Evolutionary conservation across 2,113 vertebrate species (phyloP), one percentile per base, ranked within the genome.

Genomic region (Rhinolophus ferrumequinum): DNA sequence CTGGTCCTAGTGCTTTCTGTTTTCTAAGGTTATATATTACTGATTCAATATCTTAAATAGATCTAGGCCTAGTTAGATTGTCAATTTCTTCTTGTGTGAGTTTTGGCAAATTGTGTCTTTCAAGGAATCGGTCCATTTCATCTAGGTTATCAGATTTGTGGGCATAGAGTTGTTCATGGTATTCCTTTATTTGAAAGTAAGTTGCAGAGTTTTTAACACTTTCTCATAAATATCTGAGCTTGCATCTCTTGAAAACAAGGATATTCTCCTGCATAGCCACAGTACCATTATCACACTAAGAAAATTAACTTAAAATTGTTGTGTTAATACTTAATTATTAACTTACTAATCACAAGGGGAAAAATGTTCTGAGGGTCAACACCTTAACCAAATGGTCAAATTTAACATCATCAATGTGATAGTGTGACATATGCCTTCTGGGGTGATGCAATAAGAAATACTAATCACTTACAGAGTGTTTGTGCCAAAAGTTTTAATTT

Each of bases 151-250:
- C 70, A 90, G 15, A 62, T 90, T 62, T 77, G 22, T 70, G 81
- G 26, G 26, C 72, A 69, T 62, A 50, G 38, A 70, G 38, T 95
- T 91, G 41, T 38, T 95, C 21, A 64, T 69, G 47, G 33, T 85
- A 47, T 73, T 89, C 47, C n/a, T 82, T 62, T 84, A 79, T 69
- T 70, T 90, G 52, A 85, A 88, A 83, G 54, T 58, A 90, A 90
- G 12, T 58, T 91, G 19, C 76, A 93, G 54, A 70, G 18, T 82
- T 95, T 66, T 93, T 82, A n/a, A 76, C 8, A 50, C 13, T 54
- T 93, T 52, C 28, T 67, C 38, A 77, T 95, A 73, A 76, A 50
- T 90, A 94, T 79, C 21, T 90, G 64, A 96, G 18, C 54, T 86
- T 96, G 21, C 28, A 72, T 89, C 67, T 87, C 54, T 35, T 94